Evolutionary conservation across 2,888 invertebrate species (phyloP).

Genomic region (Griposia aprilina): DNA sequence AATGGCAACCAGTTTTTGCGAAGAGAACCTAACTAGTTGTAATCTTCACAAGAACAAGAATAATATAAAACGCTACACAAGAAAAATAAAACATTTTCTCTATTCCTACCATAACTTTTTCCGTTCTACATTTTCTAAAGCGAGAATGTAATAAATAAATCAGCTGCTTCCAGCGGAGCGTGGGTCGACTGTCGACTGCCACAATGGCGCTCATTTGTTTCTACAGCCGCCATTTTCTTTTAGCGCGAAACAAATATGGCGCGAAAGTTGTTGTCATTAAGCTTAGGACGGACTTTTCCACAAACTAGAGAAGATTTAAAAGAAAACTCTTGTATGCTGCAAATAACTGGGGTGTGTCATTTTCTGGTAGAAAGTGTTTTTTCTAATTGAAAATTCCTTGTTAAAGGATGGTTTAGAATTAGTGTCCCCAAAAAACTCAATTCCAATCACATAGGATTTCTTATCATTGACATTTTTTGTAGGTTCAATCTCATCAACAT

Average conservation of each 20-base stretch:
- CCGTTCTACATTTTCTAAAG: slow-evolving; percentile 42
- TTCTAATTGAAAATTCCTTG: background rate
- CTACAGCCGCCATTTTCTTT: slow-evolving; percentile 60
- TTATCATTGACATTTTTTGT: background rate
- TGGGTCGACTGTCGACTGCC: slow-evolving; percentile 46
- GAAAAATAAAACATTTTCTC: slow-evolving; percentile 29
- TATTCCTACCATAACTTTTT: slow-evolving; percentile 32
- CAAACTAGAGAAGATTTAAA: slow-evolving; percentile 28
- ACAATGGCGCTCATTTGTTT: slow-evolving; percentile 62
- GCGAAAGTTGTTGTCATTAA: slow-evolving; percentile 60
- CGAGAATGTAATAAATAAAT: slow-evolving; percentile 62
- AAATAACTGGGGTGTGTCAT: background rate
- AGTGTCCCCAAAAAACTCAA: background rate
- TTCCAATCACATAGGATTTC: background rate
- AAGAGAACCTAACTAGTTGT: background rate
- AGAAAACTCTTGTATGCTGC: slow-evolving; percentile 5
- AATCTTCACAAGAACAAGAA: slow-evolving; percentile 9
- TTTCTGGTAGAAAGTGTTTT: slow-evolving; percentile 3
- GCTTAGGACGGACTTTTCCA: slow-evolving; percentile 37
- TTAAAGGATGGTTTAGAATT: background rate
- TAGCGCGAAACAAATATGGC: slow-evolving; percentile 61
- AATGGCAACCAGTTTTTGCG: background rate
- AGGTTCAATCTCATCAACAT: too few relatives aligned
- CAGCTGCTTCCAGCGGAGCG: slow-evolving; percentile 50
- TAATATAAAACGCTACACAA: slow-evolving; percentile 3